Evolutionary conservation across 2,888 invertebrate genomes (phyloP), one percentile per base, ranked within the genome.

Genomic region (Pogonocherus hispidulus): DNA sequence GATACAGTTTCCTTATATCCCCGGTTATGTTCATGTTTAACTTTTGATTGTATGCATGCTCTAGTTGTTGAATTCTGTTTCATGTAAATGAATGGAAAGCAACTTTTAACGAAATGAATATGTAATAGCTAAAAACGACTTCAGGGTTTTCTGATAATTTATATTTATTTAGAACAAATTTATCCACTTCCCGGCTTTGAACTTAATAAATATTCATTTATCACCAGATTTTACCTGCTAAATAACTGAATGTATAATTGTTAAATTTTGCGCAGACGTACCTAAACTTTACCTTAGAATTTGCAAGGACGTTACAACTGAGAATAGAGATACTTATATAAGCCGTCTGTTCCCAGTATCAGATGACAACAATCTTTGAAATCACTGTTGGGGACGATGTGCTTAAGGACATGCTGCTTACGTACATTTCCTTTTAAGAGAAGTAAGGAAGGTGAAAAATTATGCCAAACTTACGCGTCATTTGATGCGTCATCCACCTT

Each of bases 21-120:
- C 9, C 41, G 41, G n/a, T n/a, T n/a, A 41, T 41, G 41, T 41
- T 41, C 11, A 41, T 41, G 16, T 41, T 41, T n/a, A 14, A 41
- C 5, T 41, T 41, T 41, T n/a, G n/a, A 41, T 41, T 16, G 41
- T 41, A 4, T 41, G n/a, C n/a, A n/a, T n/a, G 41, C 1, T n/a
- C 41, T 41, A n/a, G 41, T 41, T 41, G 41, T 41, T 14, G 14
- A 41, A 41, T 41, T 41, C 41, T 16, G 41, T 41, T 41, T 41
- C 41, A 41, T 41, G 41, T 41, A 41, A n/a, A 41, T 41, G 41
- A 41, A 41, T 16, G 41, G 41, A 1, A 16, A n/a, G 41, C 2
- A 41, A 41, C 41, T 41, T 41, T 41, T 41, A 41, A 41, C n/a
- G 41, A 41, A 41, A 41, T 41, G 41, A 41, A 41, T 41, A 41